phyloP scores from a whole-genome alignment of 2,888 invertebrate species.

The Limnephilus auricula region DNA sequence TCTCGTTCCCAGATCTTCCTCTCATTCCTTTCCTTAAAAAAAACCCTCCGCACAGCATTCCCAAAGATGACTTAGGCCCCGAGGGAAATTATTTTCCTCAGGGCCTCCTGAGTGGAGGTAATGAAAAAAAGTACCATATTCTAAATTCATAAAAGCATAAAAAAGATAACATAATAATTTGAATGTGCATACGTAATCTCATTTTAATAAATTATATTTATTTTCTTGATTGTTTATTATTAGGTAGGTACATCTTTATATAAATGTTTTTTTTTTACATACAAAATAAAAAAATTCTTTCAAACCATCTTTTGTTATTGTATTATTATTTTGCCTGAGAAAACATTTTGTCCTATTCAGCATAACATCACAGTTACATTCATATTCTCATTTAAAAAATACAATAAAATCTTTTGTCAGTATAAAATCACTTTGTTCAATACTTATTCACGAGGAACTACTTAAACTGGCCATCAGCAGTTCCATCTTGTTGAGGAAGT shows the following conservation, averaged over 20 bases:
- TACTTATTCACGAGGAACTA: constrained; percentile 79
- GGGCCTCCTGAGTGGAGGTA: too few species aligned
- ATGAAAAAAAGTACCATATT: too few species aligned
- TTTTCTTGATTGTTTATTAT: too few species aligned
- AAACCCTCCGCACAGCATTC: too few species aligned
- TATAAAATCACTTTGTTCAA: neutral
- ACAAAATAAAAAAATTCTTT: neutral
- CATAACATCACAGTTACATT: neutral
- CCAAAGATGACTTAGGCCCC: too few species aligned
- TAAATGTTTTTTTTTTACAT: neutral
- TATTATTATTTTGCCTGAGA: neutral
- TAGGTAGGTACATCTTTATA: neutral
- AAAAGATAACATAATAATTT: too few species aligned
- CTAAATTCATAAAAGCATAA: too few species aligned
- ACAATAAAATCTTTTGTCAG: neutral
- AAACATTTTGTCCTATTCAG: neutral
- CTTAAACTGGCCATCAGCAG: constrained; percentile 94
- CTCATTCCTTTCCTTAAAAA: too few species aligned
- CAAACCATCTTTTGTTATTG: neutral
- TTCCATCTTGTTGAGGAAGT: constrained; percentile 97
- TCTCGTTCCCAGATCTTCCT: too few species aligned
- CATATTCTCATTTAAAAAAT: neutral
- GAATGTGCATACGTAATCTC: too few species aligned
- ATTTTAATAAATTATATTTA: neutral
- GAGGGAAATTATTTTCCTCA: too few species aligned